phyloP scores from a whole-genome alignment of 2,797 vertebrate genomes.

The Rhynchonycteris naso region DNA sequence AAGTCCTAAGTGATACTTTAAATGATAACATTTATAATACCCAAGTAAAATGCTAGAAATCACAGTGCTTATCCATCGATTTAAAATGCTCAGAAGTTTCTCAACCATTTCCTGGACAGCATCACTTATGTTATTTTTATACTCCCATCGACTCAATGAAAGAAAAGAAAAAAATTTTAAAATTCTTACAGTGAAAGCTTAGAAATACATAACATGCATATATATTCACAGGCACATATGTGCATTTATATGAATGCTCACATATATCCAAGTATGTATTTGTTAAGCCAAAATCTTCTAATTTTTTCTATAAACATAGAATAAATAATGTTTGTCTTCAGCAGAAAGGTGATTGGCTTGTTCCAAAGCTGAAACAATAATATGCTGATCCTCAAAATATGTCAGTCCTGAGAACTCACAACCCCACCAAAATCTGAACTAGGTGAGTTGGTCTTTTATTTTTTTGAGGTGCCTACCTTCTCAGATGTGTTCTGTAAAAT shows the following conservation, averaged over 20 bases:
- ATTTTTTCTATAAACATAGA: background rate
- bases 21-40: slow-evolving; percentile 41
- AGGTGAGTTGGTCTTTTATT: background rate
- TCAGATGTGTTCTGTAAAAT: slow-evolving; percentile 1
- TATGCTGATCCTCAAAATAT: background rate
- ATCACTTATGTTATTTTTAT: slow-evolving; percentile 22
- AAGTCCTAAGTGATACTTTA: slow-evolving; percentile 35
- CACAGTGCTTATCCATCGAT: background rate
- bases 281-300: slow-evolving; percentile 26
- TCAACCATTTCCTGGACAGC: slow-evolving; percentile 39
- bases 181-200: slow-evolving; percentile 19
- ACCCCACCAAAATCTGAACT: background rate
- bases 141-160: slow-evolving; percentile 13
- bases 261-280: background rate
- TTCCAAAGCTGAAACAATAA: slow-evolving; percentile 7
- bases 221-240: background rate
- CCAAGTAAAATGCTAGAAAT: slow-evolving; percentile 46
- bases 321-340: background rate
- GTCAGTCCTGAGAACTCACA: background rate
- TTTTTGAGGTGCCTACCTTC: background rate
- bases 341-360: background rate
- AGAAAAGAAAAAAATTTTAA: slow-evolving; percentile 48
- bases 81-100: slow-evolving; percentile 50
- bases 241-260: background rate
- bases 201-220: slow-evolving; percentile 23